These are phyloP conservation scores for Ryuthela nishihirai DNA, from an alignment of 2,888 invertebrate species.

Conservation along the genomic window DNA sequence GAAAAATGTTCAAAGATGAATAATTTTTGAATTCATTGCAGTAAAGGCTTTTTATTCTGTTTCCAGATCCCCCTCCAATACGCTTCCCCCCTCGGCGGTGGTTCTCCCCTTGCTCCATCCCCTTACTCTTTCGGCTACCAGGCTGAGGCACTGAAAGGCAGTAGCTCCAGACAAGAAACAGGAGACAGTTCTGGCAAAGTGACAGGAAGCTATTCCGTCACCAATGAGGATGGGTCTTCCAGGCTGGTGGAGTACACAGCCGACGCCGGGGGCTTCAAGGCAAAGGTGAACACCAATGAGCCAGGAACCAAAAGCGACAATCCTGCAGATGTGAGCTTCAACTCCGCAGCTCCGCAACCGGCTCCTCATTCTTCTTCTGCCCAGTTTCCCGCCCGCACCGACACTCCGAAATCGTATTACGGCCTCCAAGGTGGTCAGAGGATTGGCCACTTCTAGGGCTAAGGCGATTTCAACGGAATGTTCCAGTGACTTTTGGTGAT, in stretches of 20 bases:
- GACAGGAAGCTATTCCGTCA: conserved; percentile 28
- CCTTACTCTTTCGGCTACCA: conserved; percentile 36
- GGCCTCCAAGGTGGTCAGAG: too few species aligned
- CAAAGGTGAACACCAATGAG: conserved; percentile 38
- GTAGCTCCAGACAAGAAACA: conserved; percentile 26
- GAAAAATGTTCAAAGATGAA: too few species aligned
- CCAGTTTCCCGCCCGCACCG: conserved; percentile 6
- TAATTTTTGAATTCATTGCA: too few species aligned
- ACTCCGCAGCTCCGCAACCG: conserved; percentile 16
- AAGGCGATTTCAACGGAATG: too few species aligned
- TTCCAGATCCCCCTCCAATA: too few species aligned
- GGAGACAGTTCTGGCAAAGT: conserved; percentile 24
- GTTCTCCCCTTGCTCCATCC: too few species aligned
- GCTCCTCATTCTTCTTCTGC: neutral
- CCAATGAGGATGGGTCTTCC: conserved; percentile 22
- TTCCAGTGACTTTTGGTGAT: too few species aligned
- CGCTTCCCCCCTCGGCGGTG: too few species aligned
- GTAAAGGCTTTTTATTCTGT: too few species aligned
- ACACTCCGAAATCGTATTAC: conserved; percentile 6
- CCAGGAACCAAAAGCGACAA: conserved; percentile 29
- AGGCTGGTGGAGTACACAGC: conserved; percentile 30
- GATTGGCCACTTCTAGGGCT: too few species aligned
- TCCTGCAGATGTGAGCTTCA: conserved; percentile 22
- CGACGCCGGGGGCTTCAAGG: conserved; percentile 33
- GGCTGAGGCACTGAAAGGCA: conserved; percentile 20